Evolutionary conservation across 2,113 vertebrate genomes (phyloP).

Genomic region (Clinocottus analis): DNA sequence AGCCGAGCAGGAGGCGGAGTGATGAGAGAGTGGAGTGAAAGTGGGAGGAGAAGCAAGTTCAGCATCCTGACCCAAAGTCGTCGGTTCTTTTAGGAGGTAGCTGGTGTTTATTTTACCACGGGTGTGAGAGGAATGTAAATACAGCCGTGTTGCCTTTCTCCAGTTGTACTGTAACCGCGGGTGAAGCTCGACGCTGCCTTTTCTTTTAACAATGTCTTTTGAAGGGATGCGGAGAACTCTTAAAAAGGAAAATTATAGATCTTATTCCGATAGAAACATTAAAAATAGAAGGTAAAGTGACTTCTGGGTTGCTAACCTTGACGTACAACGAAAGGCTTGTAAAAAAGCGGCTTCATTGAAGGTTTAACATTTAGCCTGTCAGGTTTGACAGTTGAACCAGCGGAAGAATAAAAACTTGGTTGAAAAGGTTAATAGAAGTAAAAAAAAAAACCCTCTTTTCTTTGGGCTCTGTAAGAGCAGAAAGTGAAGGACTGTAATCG

Average conservation of each 20-base stretch:
- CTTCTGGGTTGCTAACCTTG: background rate
- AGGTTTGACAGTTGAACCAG: constrained; percentile 13
- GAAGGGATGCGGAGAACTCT: background rate
- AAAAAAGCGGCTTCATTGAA: background rate
- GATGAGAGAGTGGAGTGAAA: constrained; percentile 20
- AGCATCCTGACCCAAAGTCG: constrained; percentile 21
- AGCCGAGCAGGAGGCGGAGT: no score
- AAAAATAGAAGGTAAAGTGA: background rate
- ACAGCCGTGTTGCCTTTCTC: constrained; percentile 49
- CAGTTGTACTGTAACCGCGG: constrained; percentile 15
- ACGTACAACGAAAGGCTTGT: background rate
- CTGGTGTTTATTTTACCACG: constrained; percentile 57
- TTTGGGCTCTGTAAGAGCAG: background rate
- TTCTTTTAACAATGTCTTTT: background rate
- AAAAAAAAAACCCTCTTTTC: background rate
- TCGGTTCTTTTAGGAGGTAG: constrained; percentile 45
- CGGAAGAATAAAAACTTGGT: background rate
- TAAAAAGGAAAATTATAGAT: constrained; percentile 32
- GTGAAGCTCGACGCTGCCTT: background rate
- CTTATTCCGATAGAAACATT: constrained; percentile 3
- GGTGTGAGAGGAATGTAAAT: constrained; percentile 68
- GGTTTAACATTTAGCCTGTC: background rate
- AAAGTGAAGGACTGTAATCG: background rate
- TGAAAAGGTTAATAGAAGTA: background rate
- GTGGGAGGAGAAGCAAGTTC: background rate